phyloP scores from a whole-genome alignment of 2,888 invertebrate species.

The Pterostichus niger region DNA sequence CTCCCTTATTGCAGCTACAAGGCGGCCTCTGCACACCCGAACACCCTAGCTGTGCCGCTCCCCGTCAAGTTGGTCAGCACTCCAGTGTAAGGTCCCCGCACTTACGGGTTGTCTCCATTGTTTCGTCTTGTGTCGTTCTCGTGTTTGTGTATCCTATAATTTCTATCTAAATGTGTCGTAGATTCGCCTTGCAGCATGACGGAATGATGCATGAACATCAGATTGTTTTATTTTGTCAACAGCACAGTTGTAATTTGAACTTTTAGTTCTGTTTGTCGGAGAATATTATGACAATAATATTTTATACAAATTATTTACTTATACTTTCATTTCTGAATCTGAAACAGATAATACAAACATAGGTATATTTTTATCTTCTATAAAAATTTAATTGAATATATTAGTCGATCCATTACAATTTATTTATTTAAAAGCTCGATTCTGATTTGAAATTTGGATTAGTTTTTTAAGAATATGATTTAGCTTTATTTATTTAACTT shows the following conservation, averaged over 20 bases:
- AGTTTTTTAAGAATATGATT: no score
- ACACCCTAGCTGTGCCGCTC: slow-evolving; percentile 88
- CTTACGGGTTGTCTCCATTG: slow-evolving; percentile 22
- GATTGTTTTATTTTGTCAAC: not conserved
- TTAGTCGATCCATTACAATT: no score
- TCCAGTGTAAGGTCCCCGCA: slow-evolving; percentile 80
- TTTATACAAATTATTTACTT: no score
- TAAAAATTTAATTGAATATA: no score
- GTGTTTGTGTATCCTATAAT: slow-evolving; percentile 10
- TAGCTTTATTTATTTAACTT: no score
- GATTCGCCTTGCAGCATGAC: slow-evolving; percentile 11
- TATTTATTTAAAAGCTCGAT: no score
- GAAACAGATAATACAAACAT: no score
- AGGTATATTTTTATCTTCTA: no score
- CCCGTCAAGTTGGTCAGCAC: slow-evolving; percentile 88
- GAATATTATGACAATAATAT: not conserved
- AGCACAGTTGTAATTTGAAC: not conserved
- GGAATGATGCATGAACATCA: slow-evolving; percentile 47
- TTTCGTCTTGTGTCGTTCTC: slow-evolving; percentile 22
- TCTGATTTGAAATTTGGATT: no score
- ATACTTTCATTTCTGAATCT: no score
- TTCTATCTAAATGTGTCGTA: slow-evolving; percentile 21
- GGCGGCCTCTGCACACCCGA: slow-evolving; percentile 86
- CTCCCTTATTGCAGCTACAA: slow-evolving; percentile 97
- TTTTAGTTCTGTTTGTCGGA: not conserved